These are phyloP conservation scores for Leucoraja ocellata DNA, from an alignment of 2,797 vertebrate species.

Conservation along the genomic window DNA sequence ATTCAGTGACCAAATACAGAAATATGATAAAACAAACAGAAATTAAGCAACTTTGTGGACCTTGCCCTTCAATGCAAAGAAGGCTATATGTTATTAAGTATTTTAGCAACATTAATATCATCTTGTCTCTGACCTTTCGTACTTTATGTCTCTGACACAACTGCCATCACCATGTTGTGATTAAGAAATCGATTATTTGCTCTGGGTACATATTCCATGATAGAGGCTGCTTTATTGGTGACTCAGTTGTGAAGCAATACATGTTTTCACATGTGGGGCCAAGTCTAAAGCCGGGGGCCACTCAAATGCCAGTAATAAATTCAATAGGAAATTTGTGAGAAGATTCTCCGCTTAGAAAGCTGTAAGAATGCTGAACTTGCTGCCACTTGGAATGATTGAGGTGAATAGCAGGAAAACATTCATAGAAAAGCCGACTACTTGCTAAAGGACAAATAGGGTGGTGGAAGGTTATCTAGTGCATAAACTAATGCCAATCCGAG, in stretches of 20 bases:
- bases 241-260: neutral
- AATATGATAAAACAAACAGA: neutral
- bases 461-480: neutral
- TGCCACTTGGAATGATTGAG: neutral
- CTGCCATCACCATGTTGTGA: neutral
- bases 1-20: neutral
- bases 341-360: neutral
- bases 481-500: neutral
- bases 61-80: neutral
- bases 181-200: neutral
- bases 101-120: neutral
- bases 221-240: neutral
- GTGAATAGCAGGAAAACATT: neutral
- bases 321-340: neutral
- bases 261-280: neutral
- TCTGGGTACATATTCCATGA: neutral
- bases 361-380: neutral
- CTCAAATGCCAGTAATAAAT: neutral
- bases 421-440: neutral
- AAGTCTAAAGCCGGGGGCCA: neutral
- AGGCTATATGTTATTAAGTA: neutral
- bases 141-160: neutral
- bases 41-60: neutral
- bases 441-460: neutral
- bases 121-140: neutral